A percentile compares a stretch with the other conserved stretches of the same genome.
Evolutionary conservation across 2,888 invertebrate species (phyloP).

Genomic region (Matsumyia berberina): DNA sequence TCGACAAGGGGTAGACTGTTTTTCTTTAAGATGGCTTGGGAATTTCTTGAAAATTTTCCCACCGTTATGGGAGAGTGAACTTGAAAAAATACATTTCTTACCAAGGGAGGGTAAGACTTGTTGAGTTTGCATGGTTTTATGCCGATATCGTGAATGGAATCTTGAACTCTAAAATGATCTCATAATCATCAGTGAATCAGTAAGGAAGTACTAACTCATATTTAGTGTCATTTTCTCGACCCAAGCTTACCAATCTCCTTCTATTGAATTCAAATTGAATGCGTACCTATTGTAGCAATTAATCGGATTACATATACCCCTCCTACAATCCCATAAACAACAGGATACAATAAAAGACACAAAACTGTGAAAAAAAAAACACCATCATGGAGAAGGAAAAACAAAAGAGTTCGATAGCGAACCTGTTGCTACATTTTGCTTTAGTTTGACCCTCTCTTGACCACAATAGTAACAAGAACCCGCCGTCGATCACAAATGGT

Average conservation of each 20-base stretch:
- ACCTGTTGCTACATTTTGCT: conserved; percentile 44
- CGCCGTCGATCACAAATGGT: conserved; percentile 32
- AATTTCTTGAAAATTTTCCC: conserved; percentile 81
- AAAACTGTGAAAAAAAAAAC: neutral
- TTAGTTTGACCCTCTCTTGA: conserved; percentile 59
- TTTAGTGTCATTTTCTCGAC: conserved; percentile 8
- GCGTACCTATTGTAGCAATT: conserved; percentile 4
- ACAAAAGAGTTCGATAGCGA: conserved; percentile 49
- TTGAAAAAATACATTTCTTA: conserved; percentile 44
- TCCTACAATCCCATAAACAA: conserved; percentile 49
- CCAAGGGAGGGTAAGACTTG: conserved; percentile 14
- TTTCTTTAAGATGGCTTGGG: conserved; percentile 77
- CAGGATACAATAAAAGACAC: conserved; percentile 33
- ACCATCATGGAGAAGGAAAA: too few relatives aligned
- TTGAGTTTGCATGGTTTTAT: conserved; percentile 38
- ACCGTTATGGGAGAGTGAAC: conserved; percentile 83
- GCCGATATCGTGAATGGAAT: neutral
- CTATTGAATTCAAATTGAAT: too few relatives aligned
- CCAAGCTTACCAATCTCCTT: conserved; percentile 16
- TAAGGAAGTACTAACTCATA: conserved; percentile 38
- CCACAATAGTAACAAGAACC: conserved; percentile 47
- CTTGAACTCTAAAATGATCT: too few relatives aligned
- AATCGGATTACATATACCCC: conserved; percentile 56
- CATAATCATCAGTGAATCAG: neutral
- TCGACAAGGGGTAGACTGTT: neutral